A percentile compares a stretch with the other conserved stretches of the same genome.
phyloP scores from a whole-genome alignment of 1,140 invertebrate genomes.

The Catajapyx aquilonaris region DNA sequence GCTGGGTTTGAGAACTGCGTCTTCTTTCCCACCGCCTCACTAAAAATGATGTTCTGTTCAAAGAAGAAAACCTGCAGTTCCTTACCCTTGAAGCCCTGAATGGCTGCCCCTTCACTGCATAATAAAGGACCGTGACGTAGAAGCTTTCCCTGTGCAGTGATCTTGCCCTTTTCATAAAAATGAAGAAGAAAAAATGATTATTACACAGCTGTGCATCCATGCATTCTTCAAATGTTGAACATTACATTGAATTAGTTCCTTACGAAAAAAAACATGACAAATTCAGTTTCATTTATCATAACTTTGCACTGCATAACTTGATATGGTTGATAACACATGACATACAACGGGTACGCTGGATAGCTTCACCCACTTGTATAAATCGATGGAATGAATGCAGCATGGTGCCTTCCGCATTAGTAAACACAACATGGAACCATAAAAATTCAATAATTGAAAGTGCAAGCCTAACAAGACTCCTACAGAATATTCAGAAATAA shows the following conservation, averaged over 20 bases:
- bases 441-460: no score
- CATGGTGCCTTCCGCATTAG: no score
- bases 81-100: constrained; percentile 43
- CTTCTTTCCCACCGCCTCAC: constrained; percentile 81
- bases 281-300: no score
- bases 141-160: constrained; percentile 90
- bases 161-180: no score
- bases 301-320: no score
- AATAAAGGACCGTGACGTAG: constrained; percentile 70
- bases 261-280: no score
- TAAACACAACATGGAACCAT: no score
- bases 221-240: constrained; percentile 5
- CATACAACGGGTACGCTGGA: no score
- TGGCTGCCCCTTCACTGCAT: constrained; percentile 44
- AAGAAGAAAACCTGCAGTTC: constrained; percentile 95
- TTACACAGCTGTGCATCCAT: constrained; percentile 8
- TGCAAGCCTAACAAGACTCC: background rate
- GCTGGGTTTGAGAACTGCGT: constrained; percentile 85
- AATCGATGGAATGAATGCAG: no score
- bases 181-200: constrained; percentile 19
- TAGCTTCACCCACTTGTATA: no score
- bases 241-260: no score
- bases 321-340: no score
- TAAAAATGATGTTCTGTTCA: constrained; percentile 94
- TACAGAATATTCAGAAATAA: constrained; percentile 2